Evolutionary conservation across 2,797 vertebrate species (phyloP).

Genomic region (Pipistrellus pygmaeus): DNA sequence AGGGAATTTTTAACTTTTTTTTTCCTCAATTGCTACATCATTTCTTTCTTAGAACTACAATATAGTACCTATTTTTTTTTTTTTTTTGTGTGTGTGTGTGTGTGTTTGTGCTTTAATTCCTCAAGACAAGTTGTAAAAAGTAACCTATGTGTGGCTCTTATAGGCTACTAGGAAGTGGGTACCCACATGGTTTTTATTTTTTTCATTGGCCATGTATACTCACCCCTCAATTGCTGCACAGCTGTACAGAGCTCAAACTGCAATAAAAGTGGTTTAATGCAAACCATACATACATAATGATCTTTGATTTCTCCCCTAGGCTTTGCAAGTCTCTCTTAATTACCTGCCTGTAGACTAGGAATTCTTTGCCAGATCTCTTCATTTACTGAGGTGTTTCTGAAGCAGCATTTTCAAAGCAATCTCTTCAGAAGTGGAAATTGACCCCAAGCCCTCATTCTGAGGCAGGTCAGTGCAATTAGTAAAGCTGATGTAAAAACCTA

Average conservation of each 20-base stretch:
- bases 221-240: not conserved
- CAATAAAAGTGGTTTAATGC: slow-evolving; percentile 75
- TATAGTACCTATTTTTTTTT: not conserved
- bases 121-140: not conserved
- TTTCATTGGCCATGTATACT: not conserved
- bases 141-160: not conserved
- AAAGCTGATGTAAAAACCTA: slow-evolving; percentile 45
- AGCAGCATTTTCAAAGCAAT: slow-evolving; percentile 71
- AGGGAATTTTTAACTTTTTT: not conserved
- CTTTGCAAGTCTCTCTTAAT: slow-evolving; percentile 79
- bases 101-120: slow-evolving; percentile 14
- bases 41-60: not conserved
- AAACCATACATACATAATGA: slow-evolving; percentile 71
- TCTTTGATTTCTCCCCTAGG: slow-evolving; percentile 78
- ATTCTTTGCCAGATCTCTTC: slow-evolving; percentile 69
- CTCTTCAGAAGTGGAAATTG: slow-evolving; percentile 72
- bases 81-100: not conserved
- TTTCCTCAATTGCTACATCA: not conserved
- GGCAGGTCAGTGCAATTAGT: slow-evolving; percentile 45
- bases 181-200: not conserved
- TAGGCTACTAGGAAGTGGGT: not conserved
- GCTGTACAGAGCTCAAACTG: slow-evolving; percentile 65
- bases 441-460: slow-evolving; percentile 38
- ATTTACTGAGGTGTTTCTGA: slow-evolving; percentile 67
- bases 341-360: slow-evolving; percentile 69